A percentile compares a stretch with the other conserved stretches of the same genome.
These are phyloP conservation scores for Halichondria panicea DNA, from an alignment of 37 sponge, comb jelly and placozoan genomes.

Conservation along the genomic window DNA sequence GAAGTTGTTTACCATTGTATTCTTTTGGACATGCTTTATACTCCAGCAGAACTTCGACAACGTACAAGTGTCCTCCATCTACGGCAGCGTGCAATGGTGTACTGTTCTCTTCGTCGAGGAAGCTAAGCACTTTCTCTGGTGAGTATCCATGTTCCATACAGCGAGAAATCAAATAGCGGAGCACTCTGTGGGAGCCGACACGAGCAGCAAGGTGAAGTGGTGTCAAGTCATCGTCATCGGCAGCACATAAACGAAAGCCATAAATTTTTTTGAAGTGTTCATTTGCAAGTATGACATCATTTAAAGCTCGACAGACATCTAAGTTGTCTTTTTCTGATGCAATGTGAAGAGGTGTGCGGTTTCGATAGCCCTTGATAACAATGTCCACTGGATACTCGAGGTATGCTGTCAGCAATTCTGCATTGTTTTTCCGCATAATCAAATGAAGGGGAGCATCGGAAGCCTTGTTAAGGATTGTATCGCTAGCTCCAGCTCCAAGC, in stretches of 20 bases:
- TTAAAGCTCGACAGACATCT: constrained; percentile 35
- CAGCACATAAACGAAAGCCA: constrained; percentile 70
- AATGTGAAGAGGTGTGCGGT: constrained; percentile 71
- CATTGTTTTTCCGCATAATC: constrained; percentile 39
- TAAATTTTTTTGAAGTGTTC: neutral
- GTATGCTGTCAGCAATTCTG: constrained; percentile 39
- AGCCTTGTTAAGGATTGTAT: constrained; percentile 42
- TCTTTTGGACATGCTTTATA: constrained; percentile 55
- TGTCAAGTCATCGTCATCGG: constrained; percentile 72
- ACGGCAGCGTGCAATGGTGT: constrained; percentile 89
- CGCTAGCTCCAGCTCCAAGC: constrained; percentile 49
- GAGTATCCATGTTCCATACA: constrained; percentile 61
- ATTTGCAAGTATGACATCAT: constrained; percentile 1
- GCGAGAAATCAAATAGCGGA: constrained; percentile 48
- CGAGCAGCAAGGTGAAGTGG: constrained; percentile 73
- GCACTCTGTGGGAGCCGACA: constrained; percentile 56
- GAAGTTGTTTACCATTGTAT: constrained; percentile 51
- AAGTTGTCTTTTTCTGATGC: constrained; percentile 70
- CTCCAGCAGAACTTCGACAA: constrained; percentile 72
- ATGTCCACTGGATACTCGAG: constrained; percentile 39
- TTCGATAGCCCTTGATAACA: constrained; percentile 41
- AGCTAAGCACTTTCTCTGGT: constrained; percentile 46
- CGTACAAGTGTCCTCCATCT: constrained; percentile 71
- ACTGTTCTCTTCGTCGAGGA: constrained; percentile 82
- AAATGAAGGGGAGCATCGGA: constrained; percentile 68